Base-by-base conservation (phyloP, 2,888 invertebrate species). In the Amphimallon solstitiale region DNA sequence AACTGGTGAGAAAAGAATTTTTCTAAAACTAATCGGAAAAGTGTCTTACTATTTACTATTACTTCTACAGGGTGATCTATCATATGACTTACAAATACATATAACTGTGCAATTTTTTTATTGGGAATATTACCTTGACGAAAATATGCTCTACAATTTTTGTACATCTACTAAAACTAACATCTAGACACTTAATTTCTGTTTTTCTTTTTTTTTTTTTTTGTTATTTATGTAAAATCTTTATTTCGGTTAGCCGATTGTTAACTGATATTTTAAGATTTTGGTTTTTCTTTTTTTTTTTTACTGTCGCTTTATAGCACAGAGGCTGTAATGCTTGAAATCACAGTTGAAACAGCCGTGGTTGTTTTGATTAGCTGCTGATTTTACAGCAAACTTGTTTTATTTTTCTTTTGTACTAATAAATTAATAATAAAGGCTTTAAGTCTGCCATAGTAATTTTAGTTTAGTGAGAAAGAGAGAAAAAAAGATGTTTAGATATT, bases 191-290 rank as follows among this genome's bases (percentile, higher is more conserved):
- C 51, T 17, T 45, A 15, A 34, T 15, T 56, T 7, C n/a, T n/a
- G n/a, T n/a, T n/a, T n/a, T n/a, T n/a, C n/a, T n/a, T n/a, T n/a
- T n/a, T n/a, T n/a, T 14, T 14, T 48, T 34, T 56, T 56, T 19
- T 10, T 23, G 14, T 61, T 29, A 12, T 60, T 29, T 29, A 29
- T 1, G 4, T 12, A 17, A 38, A 56, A 46, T 59, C 64, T 65
- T 65, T 65, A 19, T 37, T 56, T 54, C 46, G 19, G 64, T 65
- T 65, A 56, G 56, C 45, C 35, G 23, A 15, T 46, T 12, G 14
- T 48, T 65, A 65, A 65, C 64, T 65, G 64, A 54, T 54, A 14
- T 38, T 45, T 59, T 56, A 65, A 56, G 64, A 38, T 56, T 65
- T n/a, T n/a, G n/a, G n/a, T n/a, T 54, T 12, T 35, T 56, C 9